A percentile compares a stretch with the other conserved stretches of the same genome.
Conservation (phyloP, 2,888 invertebrate species). For the Cyrtodaria siliqua region DNA sequence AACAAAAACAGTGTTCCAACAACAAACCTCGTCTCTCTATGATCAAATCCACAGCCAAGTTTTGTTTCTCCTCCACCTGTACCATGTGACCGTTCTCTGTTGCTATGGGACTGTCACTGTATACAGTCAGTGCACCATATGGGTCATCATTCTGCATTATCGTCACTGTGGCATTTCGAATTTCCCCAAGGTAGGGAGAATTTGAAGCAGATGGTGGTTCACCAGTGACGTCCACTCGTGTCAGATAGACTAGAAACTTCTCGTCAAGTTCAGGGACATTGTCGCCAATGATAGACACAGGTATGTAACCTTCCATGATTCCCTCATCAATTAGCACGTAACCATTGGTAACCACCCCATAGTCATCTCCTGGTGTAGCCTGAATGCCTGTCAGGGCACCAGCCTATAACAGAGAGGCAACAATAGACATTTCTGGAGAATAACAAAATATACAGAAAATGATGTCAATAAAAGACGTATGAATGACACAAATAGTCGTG, state of each 20-base stretch:
- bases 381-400: constrained; percentile 65
- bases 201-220: constrained; percentile 68
- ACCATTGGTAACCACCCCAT: constrained; percentile 68
- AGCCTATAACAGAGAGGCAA: constrained; percentile 61
- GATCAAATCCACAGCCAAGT: constrained; percentile 81
- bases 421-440: too few relatives aligned
- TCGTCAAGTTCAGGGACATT: constrained; percentile 82
- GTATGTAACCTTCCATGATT: constrained; percentile 71
- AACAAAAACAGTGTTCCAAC: too few relatives aligned
- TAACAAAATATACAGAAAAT: too few relatives aligned
- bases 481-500: too few relatives aligned
- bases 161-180: constrained; percentile 70
- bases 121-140: constrained; percentile 81
- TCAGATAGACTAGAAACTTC: constrained; percentile 74
- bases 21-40: constrained; percentile 84
- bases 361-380: constrained; percentile 80
- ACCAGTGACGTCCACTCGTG: constrained; percentile 74
- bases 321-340: constrained; percentile 76
- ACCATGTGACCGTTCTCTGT: constrained; percentile 69
- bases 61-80: constrained; percentile 79
- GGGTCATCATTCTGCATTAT: constrained; percentile 83
- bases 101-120: constrained; percentile 78
- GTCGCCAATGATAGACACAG: constrained; percentile 79
- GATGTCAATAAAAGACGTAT: too few relatives aligned
- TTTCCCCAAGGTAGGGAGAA: constrained; percentile 74